Conservation (phyloP, 2,888 invertebrate species). For the Zaprionus bogoriensis region DNA sequence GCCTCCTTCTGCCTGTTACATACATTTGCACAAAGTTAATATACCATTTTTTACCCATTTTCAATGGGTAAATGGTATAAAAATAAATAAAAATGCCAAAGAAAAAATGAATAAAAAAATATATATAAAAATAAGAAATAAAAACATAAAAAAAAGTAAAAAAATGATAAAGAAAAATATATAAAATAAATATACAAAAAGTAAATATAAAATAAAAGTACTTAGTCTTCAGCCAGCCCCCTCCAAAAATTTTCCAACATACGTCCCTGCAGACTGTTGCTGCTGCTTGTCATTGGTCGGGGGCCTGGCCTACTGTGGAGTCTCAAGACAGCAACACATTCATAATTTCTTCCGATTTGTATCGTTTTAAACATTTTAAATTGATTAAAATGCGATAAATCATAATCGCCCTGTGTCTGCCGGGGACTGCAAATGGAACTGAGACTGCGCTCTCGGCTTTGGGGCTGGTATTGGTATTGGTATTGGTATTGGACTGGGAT, state of each 20-base stretch:
- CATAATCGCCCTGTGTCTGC: constrained; percentile 75
- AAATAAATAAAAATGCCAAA: too few relatives aligned
- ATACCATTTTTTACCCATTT: too few relatives aligned
- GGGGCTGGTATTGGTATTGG: constrained; percentile 20
- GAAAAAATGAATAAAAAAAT: too few relatives aligned
- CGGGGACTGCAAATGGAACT: background rate
- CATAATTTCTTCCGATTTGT: constrained; percentile 77
- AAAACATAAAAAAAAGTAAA: background rate
- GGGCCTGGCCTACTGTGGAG: constrained; percentile 78
- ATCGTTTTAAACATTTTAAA: constrained; percentile 81
- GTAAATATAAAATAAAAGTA: background rate
- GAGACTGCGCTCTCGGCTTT: too few relatives aligned
- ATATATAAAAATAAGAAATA: background rate
- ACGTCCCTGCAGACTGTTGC: constrained; percentile 8
- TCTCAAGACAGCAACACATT: constrained; percentile 75
- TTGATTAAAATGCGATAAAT: constrained; percentile 82
- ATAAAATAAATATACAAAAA: background rate
- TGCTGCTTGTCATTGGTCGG: constrained; percentile 57
- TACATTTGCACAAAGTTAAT: too few relatives aligned
- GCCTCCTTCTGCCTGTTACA: too few relatives aligned
- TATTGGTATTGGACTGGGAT: background rate
- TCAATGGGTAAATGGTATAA: too few relatives aligned
- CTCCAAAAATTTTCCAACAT: background rate
- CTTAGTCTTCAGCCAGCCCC: background rate
- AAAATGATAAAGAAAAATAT: background rate